phyloP scores from a whole-genome alignment of 2,888 invertebrate species.

The Clusia tigrina region DNA sequence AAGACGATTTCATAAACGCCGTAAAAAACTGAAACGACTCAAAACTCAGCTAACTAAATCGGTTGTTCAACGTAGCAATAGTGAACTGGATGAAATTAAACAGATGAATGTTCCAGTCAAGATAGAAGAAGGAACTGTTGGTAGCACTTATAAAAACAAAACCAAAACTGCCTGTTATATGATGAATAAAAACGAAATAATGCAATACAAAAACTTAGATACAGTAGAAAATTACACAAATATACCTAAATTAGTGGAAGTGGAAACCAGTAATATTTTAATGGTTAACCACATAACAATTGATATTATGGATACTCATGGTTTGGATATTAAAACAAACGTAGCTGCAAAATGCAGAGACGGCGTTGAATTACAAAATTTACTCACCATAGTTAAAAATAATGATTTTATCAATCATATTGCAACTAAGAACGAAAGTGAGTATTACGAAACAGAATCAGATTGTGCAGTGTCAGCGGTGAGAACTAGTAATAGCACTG shows the following conservation, averaged over 20 bases:
- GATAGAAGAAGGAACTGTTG: too few species aligned
- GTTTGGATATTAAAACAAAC: not conserved
- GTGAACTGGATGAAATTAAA: too few species aligned
- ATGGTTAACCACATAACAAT: conserved; percentile 11
- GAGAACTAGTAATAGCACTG: not conserved
- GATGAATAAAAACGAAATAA: too few species aligned
- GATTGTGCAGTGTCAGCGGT: not conserved
- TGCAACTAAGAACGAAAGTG: not conserved
- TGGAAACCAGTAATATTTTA: not conserved
- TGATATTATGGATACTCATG: conserved; percentile 1
- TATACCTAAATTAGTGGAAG: too few species aligned
- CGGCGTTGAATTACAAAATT: not conserved
- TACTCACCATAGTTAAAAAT: conserved; percentile 11
- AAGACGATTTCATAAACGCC: conserved; percentile 41
- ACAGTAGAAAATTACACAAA: too few species aligned
- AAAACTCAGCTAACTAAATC: too few species aligned
- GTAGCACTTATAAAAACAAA: too few species aligned
- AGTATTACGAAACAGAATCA: not conserved
- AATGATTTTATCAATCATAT: not conserved
- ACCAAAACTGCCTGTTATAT: too few species aligned
- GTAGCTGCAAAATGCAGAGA: not conserved
- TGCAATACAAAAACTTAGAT: too few species aligned
- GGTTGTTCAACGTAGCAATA: too few species aligned
- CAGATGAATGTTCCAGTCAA: too few species aligned
- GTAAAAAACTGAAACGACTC: too few species aligned